phyloP scores from a whole-genome alignment of 2,888 invertebrate species.

The Amblyjoppa proteus region DNA sequence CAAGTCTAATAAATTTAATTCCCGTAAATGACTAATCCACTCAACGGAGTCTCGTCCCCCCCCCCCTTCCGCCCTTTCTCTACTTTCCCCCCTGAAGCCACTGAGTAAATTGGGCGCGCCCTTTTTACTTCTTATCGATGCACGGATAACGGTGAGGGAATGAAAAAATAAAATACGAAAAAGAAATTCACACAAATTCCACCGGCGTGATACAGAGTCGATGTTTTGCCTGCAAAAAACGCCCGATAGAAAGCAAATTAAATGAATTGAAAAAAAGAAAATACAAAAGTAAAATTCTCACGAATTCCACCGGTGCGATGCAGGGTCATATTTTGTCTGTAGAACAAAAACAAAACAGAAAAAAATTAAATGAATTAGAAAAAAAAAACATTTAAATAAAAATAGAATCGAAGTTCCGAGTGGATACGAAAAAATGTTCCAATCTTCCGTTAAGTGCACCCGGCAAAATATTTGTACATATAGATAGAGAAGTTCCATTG shows the following conservation, averaged over 20 bases:
- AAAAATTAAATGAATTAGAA: slow-evolving; percentile 22
- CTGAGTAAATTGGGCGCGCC: slow-evolving; percentile 49
- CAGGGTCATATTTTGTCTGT: background rate
- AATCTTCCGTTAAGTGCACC: slow-evolving; percentile 26
- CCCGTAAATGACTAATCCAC: slow-evolving; percentile 67
- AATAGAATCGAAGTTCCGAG: background rate
- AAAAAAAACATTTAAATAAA: background rate
- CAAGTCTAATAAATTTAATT: slow-evolving; percentile 68
- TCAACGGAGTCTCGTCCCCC: slow-evolving; percentile 34
- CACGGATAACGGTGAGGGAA: slow-evolving; percentile 42
- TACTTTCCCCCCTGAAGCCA: background rate
- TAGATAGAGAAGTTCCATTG: background rate
- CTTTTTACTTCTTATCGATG: slow-evolving; percentile 41
- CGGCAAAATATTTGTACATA: background rate
- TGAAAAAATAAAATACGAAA: slow-evolving; percentile 27
- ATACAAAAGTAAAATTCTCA: too few species aligned
- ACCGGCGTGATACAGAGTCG: background rate
- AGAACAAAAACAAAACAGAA: background rate
- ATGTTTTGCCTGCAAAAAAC: background rate
- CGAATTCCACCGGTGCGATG: slow-evolving; percentile 1
- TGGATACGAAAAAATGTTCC: slow-evolving; percentile 18
- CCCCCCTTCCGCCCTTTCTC: background rate
- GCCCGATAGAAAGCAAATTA: background rate
- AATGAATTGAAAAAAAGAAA: slow-evolving; percentile 18
- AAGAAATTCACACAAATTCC: background rate